Evolutionary conservation across 2,797 vertebrate species (phyloP).

Genomic region (Enteromius paludinosus): DNA sequence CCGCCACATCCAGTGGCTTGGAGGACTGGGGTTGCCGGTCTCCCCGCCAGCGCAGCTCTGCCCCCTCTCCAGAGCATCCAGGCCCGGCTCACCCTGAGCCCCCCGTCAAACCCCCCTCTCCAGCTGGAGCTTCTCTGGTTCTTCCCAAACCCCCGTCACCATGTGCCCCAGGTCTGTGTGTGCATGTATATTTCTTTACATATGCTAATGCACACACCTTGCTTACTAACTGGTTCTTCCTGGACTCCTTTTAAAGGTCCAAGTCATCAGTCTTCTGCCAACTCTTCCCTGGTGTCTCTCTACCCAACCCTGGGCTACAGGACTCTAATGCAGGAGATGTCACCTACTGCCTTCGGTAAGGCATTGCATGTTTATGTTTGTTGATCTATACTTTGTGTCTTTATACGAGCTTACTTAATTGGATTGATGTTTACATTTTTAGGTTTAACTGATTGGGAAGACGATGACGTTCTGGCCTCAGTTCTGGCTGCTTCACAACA

Average conservation of each 20-base stretch:
- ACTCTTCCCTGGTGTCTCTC: slow-evolving; percentile 78
- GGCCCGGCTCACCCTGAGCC: slow-evolving; percentile 84
- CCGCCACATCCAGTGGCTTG: slow-evolving; percentile 84
- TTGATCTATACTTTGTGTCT: neutral
- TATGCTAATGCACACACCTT: neutral
- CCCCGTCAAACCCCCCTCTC: slow-evolving; percentile 85
- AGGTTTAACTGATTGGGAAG: slow-evolving; percentile 93
- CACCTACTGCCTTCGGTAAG: slow-evolving; percentile 89
- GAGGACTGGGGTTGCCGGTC: slow-evolving; percentile 91
- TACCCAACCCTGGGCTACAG: slow-evolving; percentile 87
- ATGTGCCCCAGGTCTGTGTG: slow-evolving; percentile 81
- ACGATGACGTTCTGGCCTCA: slow-evolving; percentile 90
- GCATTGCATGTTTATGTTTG: neutral
- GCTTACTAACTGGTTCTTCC: neutral
- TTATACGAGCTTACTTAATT: neutral
- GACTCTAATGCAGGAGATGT: slow-evolving; percentile 94
- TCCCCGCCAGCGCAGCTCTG: slow-evolving; percentile 84
- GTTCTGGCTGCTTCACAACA: slow-evolving; percentile 92
- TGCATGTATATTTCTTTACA: neutral
- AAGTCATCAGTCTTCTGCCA: slow-evolving; percentile 84
- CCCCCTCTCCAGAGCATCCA: slow-evolving; percentile 78
- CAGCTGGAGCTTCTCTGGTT: slow-evolving; percentile 80
- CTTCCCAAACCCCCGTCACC: slow-evolving; percentile 88
- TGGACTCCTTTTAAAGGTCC: slow-evolving; percentile 76
- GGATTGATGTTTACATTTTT: slow-evolving; percentile 21